phyloP scores from a whole-genome alignment of 2,113 vertebrate species.

The Laterallus jamaicensis region DNA sequence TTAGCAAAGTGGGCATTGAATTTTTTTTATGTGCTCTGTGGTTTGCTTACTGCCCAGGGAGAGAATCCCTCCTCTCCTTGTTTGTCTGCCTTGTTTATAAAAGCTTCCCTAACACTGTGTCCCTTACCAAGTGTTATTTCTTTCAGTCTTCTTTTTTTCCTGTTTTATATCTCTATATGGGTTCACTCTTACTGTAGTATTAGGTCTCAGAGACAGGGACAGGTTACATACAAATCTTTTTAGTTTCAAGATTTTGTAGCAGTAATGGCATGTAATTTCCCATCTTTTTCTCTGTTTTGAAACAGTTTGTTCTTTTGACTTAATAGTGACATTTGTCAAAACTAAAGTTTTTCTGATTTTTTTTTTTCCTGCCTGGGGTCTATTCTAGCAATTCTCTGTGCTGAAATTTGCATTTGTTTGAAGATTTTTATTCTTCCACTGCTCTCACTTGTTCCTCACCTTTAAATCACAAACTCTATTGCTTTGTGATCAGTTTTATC shows the following conservation, averaged over 20 bases:
- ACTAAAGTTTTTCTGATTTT: neutral
- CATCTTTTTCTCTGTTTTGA: neutral
- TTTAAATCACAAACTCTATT: neutral
- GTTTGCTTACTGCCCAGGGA: neutral
- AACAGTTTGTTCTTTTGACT: constrained; percentile 16
- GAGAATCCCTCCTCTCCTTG: neutral
- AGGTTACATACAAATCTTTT: neutral
- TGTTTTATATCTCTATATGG: neutral
- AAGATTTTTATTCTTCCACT: constrained; percentile 2
- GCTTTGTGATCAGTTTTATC: neutral
- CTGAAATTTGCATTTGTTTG: constrained; percentile 16
- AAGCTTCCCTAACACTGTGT: neutral
- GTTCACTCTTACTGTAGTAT: neutral
- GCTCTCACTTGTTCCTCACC: neutral
- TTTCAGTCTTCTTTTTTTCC: neutral
- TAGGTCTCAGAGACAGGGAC: neutral
- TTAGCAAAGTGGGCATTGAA: neutral
- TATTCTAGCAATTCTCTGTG: neutral
- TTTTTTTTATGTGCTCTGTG: neutral
- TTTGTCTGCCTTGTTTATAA: neutral
- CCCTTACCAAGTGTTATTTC: neutral
- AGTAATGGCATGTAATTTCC: neutral
- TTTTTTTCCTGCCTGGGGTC: neutral
- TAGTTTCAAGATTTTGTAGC: neutral
- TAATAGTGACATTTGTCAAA: constrained; percentile 3